Percentiles rank a stretch among this genome's conserved stretches.
Conservation (phyloP, 1,140 invertebrate species). For the Eueides isabella region DNA sequence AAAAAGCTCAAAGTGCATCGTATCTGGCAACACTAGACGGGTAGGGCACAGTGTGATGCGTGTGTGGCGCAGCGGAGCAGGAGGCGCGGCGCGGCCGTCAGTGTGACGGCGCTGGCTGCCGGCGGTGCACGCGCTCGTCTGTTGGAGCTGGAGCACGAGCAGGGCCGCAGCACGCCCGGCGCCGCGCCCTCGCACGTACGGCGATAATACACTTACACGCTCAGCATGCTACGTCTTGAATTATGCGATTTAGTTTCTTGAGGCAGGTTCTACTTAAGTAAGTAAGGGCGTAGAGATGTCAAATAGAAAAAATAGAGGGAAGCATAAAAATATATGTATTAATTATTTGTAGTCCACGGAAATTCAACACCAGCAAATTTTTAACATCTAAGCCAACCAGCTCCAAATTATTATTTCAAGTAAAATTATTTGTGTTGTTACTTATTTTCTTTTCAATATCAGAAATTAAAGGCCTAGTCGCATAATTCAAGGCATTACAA, state of each 20-base stretch:
- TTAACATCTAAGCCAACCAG: no score
- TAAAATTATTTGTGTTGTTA: background rate
- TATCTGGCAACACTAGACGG: background rate
- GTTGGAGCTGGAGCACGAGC: constrained; percentile 73
- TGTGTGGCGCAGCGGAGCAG: constrained; percentile 41
- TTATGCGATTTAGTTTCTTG: background rate
- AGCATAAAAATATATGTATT: no score
- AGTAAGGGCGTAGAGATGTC: no score
- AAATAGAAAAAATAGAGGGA: background rate
- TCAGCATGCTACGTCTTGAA: constrained; percentile 26
- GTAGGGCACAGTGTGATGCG: constrained; percentile 1
- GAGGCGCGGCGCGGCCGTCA: constrained; percentile 31
- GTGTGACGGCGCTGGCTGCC: constrained; percentile 17
- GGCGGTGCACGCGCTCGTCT: constrained; percentile 59
- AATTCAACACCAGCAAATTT: no score
- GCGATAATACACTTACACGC: constrained; percentile 34
- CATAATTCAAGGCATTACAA: constrained; percentile 12
- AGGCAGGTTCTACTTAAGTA: no score
- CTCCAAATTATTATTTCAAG: no score
- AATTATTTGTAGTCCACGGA: no score
- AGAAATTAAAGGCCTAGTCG: background rate
- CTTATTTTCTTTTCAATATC: background rate
- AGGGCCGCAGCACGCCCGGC: constrained; percentile 78
- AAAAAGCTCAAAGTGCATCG: background rate
- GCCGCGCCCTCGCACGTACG: constrained; percentile 49